These are phyloP conservation scores for Tuta absoluta DNA, from an alignment of 2,888 invertebrate genomes.

Conservation along the genomic window DNA sequence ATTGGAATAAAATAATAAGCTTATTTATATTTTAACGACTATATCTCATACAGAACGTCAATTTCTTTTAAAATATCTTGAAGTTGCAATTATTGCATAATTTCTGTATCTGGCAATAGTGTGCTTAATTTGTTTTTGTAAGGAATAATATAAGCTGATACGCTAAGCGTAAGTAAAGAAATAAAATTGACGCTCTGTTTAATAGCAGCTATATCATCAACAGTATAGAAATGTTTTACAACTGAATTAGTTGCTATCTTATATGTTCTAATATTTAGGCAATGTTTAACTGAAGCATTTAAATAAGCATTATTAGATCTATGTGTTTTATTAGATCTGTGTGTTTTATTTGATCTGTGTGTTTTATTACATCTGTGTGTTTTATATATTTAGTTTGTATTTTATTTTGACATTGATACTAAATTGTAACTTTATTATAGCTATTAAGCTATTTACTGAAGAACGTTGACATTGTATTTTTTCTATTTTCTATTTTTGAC, in stretches of 20 bases:
- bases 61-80: neutral
- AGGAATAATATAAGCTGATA: neutral
- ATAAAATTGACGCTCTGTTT: neutral
- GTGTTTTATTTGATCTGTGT: too few relatives aligned
- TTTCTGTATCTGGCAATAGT: neutral
- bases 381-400: too few relatives aligned
- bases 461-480: too few relatives aligned
- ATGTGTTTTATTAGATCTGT: neutral
- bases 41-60: conserved; percentile 23
- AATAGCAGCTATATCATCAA: neutral
- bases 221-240: neutral
- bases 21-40: conserved; percentile 34
- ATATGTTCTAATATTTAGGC: conserved; percentile 1
- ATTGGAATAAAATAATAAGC: conserved; percentile 24
- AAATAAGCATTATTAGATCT: too few relatives aligned
- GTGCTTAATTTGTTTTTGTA: neutral
- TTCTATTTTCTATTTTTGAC: too few relatives aligned
- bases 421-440: too few relatives aligned
- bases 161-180: conserved; percentile 1
- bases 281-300: neutral
- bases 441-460: too few relatives aligned
- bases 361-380: too few relatives aligned
- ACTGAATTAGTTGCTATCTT: neutral
- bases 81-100: neutral
- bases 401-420: too few relatives aligned